Percentiles rank a stretch among this genome's conserved stretches.
Conservation (phyloP, 2,888 invertebrate species). For the Thysanoteuthis rhombus region DNA sequence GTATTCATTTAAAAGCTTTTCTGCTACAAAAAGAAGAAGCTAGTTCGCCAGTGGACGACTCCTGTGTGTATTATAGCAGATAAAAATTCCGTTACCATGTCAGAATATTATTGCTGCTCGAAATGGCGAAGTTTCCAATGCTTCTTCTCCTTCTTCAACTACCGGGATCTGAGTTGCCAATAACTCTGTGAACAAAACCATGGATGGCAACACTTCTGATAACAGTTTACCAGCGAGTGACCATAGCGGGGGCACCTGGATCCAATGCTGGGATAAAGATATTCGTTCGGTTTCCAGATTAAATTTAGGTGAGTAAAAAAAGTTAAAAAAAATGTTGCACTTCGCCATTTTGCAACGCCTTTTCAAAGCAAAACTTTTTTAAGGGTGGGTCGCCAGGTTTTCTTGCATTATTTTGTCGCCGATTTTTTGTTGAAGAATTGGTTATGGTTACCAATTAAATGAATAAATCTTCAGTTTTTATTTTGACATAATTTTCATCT, state of each 20-base stretch:
- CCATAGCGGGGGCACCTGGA: conserved; percentile 51
- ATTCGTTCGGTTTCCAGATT: conserved; percentile 47
- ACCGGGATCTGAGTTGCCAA: neutral
- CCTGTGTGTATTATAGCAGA: neutral
- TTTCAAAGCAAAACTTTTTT: neutral
- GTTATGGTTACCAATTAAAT: neutral
- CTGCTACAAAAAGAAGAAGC: neutral
- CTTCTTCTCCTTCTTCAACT: conserved; percentile 18
- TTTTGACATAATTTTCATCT: neutral
- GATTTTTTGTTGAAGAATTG: neutral
- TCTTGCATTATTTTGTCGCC: neutral
- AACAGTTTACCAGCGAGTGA: conserved; percentile 56
- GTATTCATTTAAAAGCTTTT: neutral
- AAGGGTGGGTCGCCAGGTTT: neutral
- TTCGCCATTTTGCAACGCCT: neutral
- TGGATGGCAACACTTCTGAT: conserved; percentile 40
- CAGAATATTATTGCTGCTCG: neutral
- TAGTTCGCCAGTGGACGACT: neutral
- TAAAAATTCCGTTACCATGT: neutral
- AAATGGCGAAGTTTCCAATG: conserved; percentile 12
- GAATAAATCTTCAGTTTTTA: neutral
- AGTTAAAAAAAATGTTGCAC: neutral
- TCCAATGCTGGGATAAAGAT: conserved; percentile 49
- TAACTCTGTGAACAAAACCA: neutral
- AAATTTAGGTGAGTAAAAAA: conserved; percentile 44